Conservation (phyloP, 2,797 vertebrate species). For the Sandelia bainsii region DNA sequence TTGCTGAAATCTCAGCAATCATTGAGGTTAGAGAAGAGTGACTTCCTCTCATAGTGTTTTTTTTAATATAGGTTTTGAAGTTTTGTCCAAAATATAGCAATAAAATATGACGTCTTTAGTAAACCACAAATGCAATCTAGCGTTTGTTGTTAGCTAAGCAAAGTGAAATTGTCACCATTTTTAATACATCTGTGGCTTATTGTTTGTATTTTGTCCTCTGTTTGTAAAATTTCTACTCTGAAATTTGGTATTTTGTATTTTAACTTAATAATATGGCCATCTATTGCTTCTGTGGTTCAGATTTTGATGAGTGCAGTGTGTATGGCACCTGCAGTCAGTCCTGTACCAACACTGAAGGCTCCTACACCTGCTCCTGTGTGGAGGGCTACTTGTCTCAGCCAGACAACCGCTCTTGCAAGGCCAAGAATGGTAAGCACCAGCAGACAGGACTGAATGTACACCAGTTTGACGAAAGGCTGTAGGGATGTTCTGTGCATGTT, state of each 20-base stretch:
- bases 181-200: slow-evolving; percentile 8
- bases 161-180: slow-evolving; percentile 10
- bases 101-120: slow-evolving; percentile 5
- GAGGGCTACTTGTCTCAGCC: slow-evolving; percentile 95
- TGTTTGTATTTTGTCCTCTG: slow-evolving; percentile 2
- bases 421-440: slow-evolving; percentile 90
- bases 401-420: slow-evolving; percentile 97
- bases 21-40: neutral
- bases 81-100: slow-evolving; percentile 9
- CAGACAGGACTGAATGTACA: neutral
- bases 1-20: slow-evolving; percentile 4
- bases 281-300: slow-evolving; percentile 75
- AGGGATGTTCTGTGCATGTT: neutral
- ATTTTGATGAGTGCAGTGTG: slow-evolving; percentile 93
- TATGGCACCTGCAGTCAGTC: slow-evolving; percentile 98
- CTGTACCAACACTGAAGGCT: slow-evolving; percentile 92
- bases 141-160: slow-evolving; percentile 2
- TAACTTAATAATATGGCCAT: slow-evolving; percentile 17
- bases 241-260: slow-evolving; percentile 1
- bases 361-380: slow-evolving; percentile 94
- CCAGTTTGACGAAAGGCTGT: neutral
- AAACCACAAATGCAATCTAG: neutral
- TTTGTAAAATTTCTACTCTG: neutral
- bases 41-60: neutral
- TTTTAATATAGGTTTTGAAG: neutral